Conservation (phyloP, 1,140 invertebrate species). For the Drosophila pseudoananassae region DNA sequence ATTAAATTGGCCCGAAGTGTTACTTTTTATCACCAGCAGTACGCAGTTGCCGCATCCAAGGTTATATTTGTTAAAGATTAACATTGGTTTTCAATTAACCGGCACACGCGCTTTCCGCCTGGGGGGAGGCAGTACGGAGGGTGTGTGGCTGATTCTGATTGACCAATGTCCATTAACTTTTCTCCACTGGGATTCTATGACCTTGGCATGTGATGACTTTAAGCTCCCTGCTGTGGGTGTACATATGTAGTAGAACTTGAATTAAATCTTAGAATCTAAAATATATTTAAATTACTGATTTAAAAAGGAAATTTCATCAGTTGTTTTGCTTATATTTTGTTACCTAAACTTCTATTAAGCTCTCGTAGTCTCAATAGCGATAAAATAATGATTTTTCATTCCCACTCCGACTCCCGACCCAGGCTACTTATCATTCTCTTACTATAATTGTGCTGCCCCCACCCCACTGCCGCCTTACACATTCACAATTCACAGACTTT, state of each 20-base stretch:
- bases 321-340: not conserved
- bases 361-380: slow-evolving; percentile 25
- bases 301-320: too few relatives aligned
- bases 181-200: slow-evolving; percentile 29
- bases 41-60: slow-evolving; percentile 41
- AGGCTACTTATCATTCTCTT: slow-evolving; percentile 26
- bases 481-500: slow-evolving; percentile 48
- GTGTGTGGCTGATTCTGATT: slow-evolving; percentile 14
- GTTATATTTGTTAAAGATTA: slow-evolving; percentile 80
- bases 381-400: slow-evolving; percentile 29
- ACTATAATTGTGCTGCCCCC: slow-evolving; percentile 11
- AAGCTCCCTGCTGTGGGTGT: not conserved
- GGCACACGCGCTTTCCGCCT: slow-evolving; percentile 42
- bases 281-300: too few relatives aligned
- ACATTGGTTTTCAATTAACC: slow-evolving; percentile 77
- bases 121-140: not conserved
- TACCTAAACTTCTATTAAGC: slow-evolving; percentile 20
- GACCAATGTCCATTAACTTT: not conserved
- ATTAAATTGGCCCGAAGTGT: slow-evolving; percentile 24
- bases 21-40: slow-evolving; percentile 14
- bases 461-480: not conserved
- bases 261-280: too few relatives aligned
- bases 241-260: not conserved
- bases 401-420: not conserved
- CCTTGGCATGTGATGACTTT: slow-evolving; percentile 20